Conservation (phyloP, 2,113 vertebrate species). For the Lonchura striata region DNA sequence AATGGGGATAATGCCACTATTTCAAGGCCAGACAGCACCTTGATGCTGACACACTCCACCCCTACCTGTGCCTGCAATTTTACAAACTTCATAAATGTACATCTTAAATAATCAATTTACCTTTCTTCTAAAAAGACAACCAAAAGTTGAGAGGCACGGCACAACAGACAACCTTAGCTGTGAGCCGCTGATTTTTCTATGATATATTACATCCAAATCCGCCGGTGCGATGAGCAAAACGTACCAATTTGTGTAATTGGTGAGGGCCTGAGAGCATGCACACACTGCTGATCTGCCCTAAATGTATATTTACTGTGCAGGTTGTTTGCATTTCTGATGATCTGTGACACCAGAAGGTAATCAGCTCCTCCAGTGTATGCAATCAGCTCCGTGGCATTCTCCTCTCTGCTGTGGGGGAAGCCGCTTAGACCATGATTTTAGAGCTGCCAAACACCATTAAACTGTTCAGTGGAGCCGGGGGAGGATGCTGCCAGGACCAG, state of each 20-base stretch:
- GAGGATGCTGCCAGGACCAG: not conserved
- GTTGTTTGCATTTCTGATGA: constrained; percentile 61
- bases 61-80: not conserved
- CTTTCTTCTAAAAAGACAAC: not conserved
- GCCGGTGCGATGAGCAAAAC: fast-evolving
- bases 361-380: not conserved
- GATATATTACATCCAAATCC: not conserved
- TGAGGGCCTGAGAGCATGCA: not conserved
- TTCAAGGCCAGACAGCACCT: not conserved
- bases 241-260: constrained; percentile 25
- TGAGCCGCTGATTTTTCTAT: not conserved
- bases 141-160: not conserved
- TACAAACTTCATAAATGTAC: not conserved
- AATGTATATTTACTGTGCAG: not conserved
- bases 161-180: constrained; percentile 18
- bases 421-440: not conserved
- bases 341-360: not conserved
- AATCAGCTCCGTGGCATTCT: not conserved
- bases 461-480: not conserved
- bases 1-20: fast-evolving
- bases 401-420: not conserved
- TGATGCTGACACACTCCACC: fast-evolving
- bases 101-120: not conserved
- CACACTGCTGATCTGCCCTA: not conserved
- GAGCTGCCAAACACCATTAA: not conserved